Evolutionary conservation across 2,797 vertebrate species (phyloP).

Genomic region (Arnoldichthys spilopterus): DNA sequence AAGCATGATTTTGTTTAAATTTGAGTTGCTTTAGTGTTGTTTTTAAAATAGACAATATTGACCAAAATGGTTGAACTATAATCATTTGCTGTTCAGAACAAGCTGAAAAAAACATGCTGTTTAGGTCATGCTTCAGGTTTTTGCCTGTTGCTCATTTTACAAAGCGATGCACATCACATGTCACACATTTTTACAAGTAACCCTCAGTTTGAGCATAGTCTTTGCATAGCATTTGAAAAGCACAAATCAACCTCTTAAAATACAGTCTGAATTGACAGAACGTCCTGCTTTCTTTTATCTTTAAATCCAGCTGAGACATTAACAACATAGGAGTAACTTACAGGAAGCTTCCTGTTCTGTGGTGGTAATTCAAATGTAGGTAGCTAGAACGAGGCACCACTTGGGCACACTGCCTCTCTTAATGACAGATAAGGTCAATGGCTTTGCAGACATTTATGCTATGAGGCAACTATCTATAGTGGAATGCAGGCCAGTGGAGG

Average conservation of each 20-base stretch:
- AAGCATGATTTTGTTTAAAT: too few relatives aligned
- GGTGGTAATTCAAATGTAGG: conserved; percentile 47
- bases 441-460: conserved; percentile 57
- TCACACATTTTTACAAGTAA: too few relatives aligned
- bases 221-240: neutral
- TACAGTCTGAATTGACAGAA: conserved; percentile 9
- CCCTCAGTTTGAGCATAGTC: conserved; percentile 4
- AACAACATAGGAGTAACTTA: conserved; percentile 30
- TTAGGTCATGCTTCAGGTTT: conserved; percentile 12
- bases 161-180: too few relatives aligned
- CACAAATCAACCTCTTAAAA: neutral
- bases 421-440: conserved; percentile 61
- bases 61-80: too few relatives aligned
- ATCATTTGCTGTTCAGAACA: too few relatives aligned
- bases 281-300: conserved; percentile 15
- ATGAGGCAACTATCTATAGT: conserved; percentile 59
- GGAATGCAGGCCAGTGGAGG: conserved; percentile 35
- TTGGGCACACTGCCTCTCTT: conserved; percentile 33
- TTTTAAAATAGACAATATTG: neutral
- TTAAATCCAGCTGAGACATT: conserved; percentile 6
- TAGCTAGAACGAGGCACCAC: conserved; percentile 49
- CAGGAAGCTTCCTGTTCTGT: conserved; percentile 45
- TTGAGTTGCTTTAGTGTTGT: neutral
- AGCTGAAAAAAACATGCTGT: too few relatives aligned
- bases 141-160: too few relatives aligned